A percentile compares a stretch with the other conserved stretches of the same genome.
Conservation (phyloP, 2,888 invertebrate species). For the Lithophane semibrunnea region DNA sequence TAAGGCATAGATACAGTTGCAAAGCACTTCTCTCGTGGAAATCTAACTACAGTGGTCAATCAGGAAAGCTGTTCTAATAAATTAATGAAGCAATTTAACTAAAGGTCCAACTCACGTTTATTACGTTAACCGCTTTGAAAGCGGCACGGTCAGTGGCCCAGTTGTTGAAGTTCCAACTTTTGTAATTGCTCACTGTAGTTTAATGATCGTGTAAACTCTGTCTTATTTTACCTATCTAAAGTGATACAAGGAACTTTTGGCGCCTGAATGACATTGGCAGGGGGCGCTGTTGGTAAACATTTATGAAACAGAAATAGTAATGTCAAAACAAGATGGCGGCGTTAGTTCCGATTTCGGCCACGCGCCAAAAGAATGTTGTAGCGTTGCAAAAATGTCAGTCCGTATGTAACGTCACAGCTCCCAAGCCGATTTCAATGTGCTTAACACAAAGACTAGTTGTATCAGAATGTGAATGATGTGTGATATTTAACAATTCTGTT, state of each 20-base stretch:
- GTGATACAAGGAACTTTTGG: neutral
- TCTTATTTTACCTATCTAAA: neutral
- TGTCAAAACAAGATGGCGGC: neutral
- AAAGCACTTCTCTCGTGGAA: constrained; percentile 31
- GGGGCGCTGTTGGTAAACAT: neutral
- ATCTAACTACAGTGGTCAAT: constrained; percentile 43
- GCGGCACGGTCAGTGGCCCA: constrained; percentile 55
- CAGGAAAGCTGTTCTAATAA: constrained; percentile 48
- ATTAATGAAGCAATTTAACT: constrained; percentile 68
- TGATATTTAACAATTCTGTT: too few species aligned
- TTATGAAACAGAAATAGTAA: neutral
- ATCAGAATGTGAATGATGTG: neutral
- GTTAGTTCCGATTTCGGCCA: too few species aligned
- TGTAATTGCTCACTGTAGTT: constrained; percentile 57
- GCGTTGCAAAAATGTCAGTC: neutral
- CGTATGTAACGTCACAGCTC: neutral
- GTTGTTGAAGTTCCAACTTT: constrained; percentile 57
- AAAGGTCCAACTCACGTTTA: constrained; percentile 61
- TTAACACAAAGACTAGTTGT: neutral
- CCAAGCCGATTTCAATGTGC: neutral
- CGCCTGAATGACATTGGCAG: neutral
- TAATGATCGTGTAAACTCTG: constrained; percentile 49
- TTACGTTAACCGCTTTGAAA: constrained; percentile 63
- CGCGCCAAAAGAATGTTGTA: too few species aligned
- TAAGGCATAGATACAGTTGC: neutral